Evolutionary conservation across 2,113 vertebrate genomes (phyloP), one percentile per base, ranked within the genome.

Genomic region (Opisthocomus hoazin): DNA sequence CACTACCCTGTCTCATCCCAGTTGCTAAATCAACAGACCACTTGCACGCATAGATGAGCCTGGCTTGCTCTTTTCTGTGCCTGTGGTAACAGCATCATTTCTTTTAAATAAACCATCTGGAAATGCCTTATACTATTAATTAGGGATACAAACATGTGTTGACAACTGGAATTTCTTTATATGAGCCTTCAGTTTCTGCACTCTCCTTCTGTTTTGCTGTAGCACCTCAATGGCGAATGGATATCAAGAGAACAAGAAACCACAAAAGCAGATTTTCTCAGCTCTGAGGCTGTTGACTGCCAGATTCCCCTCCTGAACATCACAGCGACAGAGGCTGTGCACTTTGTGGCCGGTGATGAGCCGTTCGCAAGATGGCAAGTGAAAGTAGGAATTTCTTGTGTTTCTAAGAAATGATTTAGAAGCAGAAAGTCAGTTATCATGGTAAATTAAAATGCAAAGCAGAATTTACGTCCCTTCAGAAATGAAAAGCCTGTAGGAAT

Each of bases 291-390:
- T 23, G 84, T 98, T 36, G 98, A 98, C 96, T 99, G 98, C 50
- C 94, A 94, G 15, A 95, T 98, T 18, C 98, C 98, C 4, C 90
- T 97, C 22, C 91, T 98, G 84, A 98, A 97, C 93, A 96, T 89
- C 85, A 92, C 96, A 12, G 96, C 96, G 19, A 82, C 86, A 34
- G 97, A 96, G 60, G 90, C 97, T 37, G 90, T 97, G 65, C 97
- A 97, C 94, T 98, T 98, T 61, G 97, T 97, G 95, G 97, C 98
- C 5, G 95, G 97, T 11, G 97, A 98, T 5, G 97, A 98, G 95
- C 98, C 98, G 0, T 98, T 98, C 0, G 97, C 97, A 61, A 97
- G 98, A 96, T 99, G 98, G 98, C 98, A 99, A 97, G 98, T 99
- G 34, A 98, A 98, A 97, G 98, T 98, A 98, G 86, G 96, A 92